phyloP scores from a whole-genome alignment of 64 coral and sea anemone species.

The Catalaphyllia jardinei region DNA sequence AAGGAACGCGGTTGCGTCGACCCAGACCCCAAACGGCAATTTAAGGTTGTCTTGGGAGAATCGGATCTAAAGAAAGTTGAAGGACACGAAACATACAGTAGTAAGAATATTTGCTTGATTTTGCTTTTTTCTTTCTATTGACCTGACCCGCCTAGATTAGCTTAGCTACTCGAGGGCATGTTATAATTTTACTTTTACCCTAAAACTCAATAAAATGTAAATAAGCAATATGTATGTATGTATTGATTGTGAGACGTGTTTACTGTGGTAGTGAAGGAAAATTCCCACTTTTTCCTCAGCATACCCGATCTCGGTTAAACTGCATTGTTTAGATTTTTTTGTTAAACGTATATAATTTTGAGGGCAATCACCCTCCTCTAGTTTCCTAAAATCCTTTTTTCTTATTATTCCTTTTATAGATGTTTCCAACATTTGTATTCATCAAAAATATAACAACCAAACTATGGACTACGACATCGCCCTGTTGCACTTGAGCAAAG shows the following conservation, averaged over 20 bases:
- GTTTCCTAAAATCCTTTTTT: neutral
- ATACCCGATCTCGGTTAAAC: no score
- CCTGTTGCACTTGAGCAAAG: slow-evolving; percentile 29
- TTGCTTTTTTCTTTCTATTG: neutral
- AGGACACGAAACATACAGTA: slow-evolving; percentile 47
- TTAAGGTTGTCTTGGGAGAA: slow-evolving; percentile 50
- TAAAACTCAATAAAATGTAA: no score
- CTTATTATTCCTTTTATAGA: slow-evolving; percentile 5
- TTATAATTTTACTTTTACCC: no score
- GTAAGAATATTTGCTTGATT: neutral
- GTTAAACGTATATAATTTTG: no score
- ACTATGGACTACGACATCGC: slow-evolving; percentile 63
- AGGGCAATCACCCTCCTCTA: no score
- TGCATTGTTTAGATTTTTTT: no score
- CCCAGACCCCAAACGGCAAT: neutral
- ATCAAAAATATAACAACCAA: slow-evolving; percentile 51
- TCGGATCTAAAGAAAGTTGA: slow-evolving; percentile 49
- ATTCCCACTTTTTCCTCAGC: no score
- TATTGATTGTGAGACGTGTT: no score
- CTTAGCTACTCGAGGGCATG: no score
- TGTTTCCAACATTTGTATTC: slow-evolving; percentile 51
- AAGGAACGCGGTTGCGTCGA: neutral
- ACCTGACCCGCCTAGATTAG: no score
- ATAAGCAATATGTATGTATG: no score
- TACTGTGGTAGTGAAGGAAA: no score